These are phyloP conservation scores for Drosophila mulleri DNA, from an alignment of 2,888 invertebrate species.

Conservation along the genomic window DNA sequence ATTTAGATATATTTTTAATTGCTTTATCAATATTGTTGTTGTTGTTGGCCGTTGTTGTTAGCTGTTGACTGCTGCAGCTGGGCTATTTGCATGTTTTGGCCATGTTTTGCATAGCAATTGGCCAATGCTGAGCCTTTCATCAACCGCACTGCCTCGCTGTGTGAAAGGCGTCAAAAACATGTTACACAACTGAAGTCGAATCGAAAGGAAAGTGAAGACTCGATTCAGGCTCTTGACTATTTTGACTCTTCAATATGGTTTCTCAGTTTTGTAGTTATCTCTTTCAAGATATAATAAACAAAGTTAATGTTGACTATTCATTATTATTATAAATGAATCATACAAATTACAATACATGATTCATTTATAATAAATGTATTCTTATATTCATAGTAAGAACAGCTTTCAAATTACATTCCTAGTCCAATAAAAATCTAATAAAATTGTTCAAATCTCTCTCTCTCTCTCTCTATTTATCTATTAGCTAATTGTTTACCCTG, in stretches of 20 bases:
- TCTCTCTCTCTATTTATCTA: no score
- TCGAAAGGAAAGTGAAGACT: constrained; percentile 37
- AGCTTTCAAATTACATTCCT: no score
- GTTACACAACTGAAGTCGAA: constrained; percentile 47
- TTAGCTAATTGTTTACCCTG: neutral
- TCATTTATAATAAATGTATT: no score
- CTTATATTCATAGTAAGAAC: no score
- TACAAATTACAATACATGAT: no score
- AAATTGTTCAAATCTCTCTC: neutral
- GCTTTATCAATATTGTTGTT: constrained; percentile 73
- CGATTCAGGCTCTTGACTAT: no score
- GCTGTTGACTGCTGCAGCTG: constrained; percentile 4
- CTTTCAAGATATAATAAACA: no score
- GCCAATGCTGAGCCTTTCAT: constrained; percentile 50
- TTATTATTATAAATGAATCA: no score
- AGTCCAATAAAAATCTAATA: no score
- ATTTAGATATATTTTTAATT: constrained; percentile 78
- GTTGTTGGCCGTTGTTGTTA: neutral
- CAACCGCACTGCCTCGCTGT: constrained; percentile 44
- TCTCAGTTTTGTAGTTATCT: no score
- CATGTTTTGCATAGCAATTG: constrained; percentile 74
- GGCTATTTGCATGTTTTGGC: constrained; percentile 57
- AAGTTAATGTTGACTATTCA: no score
- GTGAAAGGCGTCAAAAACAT: constrained; percentile 71
- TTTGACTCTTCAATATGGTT: no score